These are phyloP conservation scores for Neoaliturus tenellus DNA, from an alignment of 2,888 invertebrate genomes.

Conservation along the genomic window DNA sequence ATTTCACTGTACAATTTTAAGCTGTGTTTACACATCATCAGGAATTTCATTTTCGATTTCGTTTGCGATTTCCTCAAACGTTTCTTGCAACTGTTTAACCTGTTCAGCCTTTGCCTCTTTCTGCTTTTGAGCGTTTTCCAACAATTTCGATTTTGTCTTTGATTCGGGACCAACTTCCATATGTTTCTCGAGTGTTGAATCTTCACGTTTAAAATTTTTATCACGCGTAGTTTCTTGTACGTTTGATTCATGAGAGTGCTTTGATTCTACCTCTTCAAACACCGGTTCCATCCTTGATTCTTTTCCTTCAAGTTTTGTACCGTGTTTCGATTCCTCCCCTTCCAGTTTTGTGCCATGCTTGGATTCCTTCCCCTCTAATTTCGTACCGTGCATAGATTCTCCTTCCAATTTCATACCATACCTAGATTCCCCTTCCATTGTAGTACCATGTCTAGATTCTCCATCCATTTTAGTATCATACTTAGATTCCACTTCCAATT, in stretches of 20 bases:
- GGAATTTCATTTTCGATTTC: slow-evolving; percentile 3
- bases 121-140: no score
- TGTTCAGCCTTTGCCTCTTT: neutral
- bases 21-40: neutral
- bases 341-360: neutral
- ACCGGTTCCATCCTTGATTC: neutral
- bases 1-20: neutral
- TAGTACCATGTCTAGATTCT: neutral
- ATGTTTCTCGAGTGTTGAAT: no score
- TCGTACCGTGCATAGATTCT: no score
- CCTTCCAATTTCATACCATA: no score
- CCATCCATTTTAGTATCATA: neutral
- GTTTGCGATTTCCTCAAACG: neutral
- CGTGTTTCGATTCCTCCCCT: neutral
- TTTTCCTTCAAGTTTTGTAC: neutral
- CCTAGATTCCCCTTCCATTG: no score
- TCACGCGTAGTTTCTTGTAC: no score
- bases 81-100: neutral
- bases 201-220: no score
- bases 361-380: neutral
- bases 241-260: neutral
- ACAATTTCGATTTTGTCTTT: no score
- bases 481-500: neutral
- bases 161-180: no score
- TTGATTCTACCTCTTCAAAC: neutral